These are phyloP conservation scores for Prorops nasuta DNA, from an alignment of 1,140 invertebrate genomes.

Conservation along the genomic window DNA sequence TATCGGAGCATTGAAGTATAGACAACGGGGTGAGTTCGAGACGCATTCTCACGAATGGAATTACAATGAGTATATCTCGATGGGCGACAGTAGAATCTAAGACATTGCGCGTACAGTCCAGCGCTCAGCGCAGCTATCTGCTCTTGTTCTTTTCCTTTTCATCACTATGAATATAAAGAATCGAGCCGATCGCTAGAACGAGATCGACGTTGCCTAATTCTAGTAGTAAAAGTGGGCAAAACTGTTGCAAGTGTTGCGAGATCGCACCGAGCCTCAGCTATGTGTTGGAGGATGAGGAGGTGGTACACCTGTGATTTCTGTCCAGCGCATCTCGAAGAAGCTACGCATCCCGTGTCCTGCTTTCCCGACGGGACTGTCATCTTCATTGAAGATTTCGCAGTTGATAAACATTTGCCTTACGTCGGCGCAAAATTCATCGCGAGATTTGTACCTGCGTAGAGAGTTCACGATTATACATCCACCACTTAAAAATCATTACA, in stretches of 20 bases:
- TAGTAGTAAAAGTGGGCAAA: constrained; percentile 56
- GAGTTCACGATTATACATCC: not conserved
- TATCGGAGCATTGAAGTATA: no score
- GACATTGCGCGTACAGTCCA: no score
- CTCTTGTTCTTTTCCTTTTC: no score
- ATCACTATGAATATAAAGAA: no score
- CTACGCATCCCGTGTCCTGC: constrained; percentile 88
- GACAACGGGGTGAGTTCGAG: no score
- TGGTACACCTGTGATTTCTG: constrained; percentile 59
- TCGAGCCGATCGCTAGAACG: constrained; percentile 34
- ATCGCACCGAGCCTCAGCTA: constrained; percentile 55
- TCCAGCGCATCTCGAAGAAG: constrained; percentile 89
- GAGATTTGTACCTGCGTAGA: constrained; percentile 73
- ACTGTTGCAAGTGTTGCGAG: constrained; percentile 54
- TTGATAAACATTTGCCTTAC: constrained; percentile 93
- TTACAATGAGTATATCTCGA: no score
- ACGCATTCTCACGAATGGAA: no score
- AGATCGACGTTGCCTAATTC: constrained; percentile 25
- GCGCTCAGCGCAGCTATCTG: no score
- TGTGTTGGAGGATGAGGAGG: constrained; percentile 45
- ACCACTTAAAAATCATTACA: no score
- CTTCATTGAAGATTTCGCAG: constrained; percentile 97
- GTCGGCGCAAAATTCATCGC: constrained; percentile 87
- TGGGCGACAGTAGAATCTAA: no score
- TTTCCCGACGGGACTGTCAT: constrained; percentile 92